Evolutionary conservation across 2,888 invertebrate genomes (phyloP), one percentile per base, ranked within the genome.

Genomic region (Noctua fimbriata): DNA sequence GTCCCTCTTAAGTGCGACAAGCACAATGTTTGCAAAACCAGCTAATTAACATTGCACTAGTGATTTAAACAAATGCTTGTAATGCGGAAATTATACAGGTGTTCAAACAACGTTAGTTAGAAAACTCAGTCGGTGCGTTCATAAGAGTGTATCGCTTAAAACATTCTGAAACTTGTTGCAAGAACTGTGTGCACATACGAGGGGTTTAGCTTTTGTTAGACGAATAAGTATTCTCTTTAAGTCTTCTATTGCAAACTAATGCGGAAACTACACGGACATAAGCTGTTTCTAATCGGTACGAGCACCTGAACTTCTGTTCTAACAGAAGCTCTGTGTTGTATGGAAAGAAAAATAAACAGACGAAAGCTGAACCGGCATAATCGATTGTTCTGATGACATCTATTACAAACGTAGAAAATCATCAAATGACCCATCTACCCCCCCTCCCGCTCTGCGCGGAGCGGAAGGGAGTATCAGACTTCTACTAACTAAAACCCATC

Each of bases 1-100:
- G 2, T n/a, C 10, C 21, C 28, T 28, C 32, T 41, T 41, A 6
- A 66, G 12, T 66, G 44, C 18, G 7, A 36, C 70, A 69, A 66
- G 36, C 72, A 67, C 36, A 72, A 84, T 73, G 69, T 66, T 74
- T 66, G 76, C 73, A 76, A 72, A 79, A 81, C 60, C 52, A 70
- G 69, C 66, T 73, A 77, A 78, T 78, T 77, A 81, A n/a, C n/a
- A 14, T 36, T 36, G 12, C 32, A 36, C 0, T 0, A 66, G 41
- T 41, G 14, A 66, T 66, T 82, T 73, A 83, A 79, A 80, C 77
- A n/a, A 83, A 80, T 84, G 77, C 74, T 83, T 78, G 81, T 80
- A 79, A 82, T 74, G 41, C 66, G 77, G 58, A 77, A 82, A 78
- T 84, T 81, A 76, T 76, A 28, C 73, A 63, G 44, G 36, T 81